Evolutionary conservation across 2,113 vertebrate genomes (phyloP).

Genomic region (Brienomyrus longianalis): DNA sequence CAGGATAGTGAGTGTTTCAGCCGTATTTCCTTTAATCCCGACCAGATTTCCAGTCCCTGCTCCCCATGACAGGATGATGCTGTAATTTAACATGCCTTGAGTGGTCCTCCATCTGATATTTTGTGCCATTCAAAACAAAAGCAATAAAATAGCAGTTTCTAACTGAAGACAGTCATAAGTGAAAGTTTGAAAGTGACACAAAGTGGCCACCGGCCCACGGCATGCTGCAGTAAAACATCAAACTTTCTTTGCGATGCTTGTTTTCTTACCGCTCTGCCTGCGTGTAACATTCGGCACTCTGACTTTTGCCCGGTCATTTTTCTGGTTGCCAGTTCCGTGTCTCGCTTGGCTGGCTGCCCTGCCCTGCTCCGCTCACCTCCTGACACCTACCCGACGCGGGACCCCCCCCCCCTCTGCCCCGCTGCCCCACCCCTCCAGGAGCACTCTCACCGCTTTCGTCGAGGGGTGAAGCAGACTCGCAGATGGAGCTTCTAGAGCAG

Average conservation of each 20-base stretch:
- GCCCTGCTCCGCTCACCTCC: background rate
- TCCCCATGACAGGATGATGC: background rate
- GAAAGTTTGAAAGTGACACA: background rate
- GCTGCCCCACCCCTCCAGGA: background rate
- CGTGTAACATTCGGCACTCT: background rate
- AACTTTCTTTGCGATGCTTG: background rate
- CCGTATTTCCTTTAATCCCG: background rate
- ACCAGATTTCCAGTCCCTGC: background rate
- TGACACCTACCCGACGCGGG: background rate
- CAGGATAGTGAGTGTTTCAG: background rate
- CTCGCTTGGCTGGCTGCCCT: background rate
- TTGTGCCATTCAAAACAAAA: background rate
- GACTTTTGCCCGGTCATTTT: background rate
- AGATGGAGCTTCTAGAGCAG: background rate
- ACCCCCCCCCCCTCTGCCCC: too few species aligned
- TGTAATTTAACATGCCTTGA: background rate
- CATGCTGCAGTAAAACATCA: background rate
- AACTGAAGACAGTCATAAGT: background rate
- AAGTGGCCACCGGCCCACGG: background rate
- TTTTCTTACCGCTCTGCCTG: background rate
- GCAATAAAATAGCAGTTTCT: background rate
- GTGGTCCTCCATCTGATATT: background rate
- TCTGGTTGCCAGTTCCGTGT: background rate
- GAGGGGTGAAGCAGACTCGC: background rate
- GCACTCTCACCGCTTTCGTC: background rate